Percentiles rank a stretch among this genome's conserved stretches.
These are phyloP conservation scores for Boloria selene DNA, from an alignment of 2,888 invertebrate species.

Conservation along the genomic window DNA sequence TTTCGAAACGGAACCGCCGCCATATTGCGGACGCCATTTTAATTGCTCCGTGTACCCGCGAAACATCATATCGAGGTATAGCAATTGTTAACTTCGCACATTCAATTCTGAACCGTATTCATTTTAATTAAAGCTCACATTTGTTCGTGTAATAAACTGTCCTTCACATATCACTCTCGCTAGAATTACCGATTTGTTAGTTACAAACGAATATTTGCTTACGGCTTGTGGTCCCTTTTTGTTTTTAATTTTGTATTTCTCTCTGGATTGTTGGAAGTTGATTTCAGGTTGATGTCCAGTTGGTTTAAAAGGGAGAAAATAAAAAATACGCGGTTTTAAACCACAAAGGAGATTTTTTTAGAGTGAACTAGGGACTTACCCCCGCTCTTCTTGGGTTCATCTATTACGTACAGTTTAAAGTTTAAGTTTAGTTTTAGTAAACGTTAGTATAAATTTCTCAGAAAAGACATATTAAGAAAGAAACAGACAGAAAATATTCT, in stretches of 20 bases:
- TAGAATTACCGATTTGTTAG: constrained; percentile 38
- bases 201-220: constrained; percentile 39
- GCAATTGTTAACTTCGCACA: constrained; percentile 27
- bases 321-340: too few species aligned
- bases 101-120: constrained; percentile 22
- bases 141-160: constrained; percentile 21
- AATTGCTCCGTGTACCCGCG: constrained; percentile 40
- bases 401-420: too few species aligned
- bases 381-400: too few species aligned
- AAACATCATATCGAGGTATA: constrained; percentile 39
- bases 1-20: constrained; percentile 36
- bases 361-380: too few species aligned
- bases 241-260: constrained; percentile 1
- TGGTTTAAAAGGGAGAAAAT: too few species aligned
- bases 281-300: background rate
- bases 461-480: too few species aligned
- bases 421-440: too few species aligned
- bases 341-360: too few species aligned
- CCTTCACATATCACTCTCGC: constrained; percentile 32
- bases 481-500: too few species aligned
- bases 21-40: constrained; percentile 43
- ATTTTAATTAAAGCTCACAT: constrained; percentile 19
- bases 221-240: constrained; percentile 11
- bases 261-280: background rate
- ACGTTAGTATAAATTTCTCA: too few species aligned